Conservation (phyloP, 2,113 vertebrate genomes). For the Taurulus bubalis region DNA sequence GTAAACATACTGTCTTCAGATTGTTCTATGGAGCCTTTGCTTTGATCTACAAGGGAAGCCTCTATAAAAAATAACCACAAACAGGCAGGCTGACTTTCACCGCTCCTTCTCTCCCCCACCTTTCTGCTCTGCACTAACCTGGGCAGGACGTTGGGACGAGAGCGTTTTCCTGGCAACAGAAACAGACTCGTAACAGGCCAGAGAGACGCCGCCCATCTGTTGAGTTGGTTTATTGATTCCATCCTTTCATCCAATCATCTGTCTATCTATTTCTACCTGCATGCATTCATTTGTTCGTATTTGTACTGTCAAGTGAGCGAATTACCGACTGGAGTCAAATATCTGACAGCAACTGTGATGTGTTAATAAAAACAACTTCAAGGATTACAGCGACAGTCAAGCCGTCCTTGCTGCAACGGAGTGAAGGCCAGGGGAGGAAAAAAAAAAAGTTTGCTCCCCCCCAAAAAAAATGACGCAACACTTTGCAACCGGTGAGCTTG, state of each 20-base stretch:
- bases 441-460: conserved; percentile 1
- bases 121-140: conserved; percentile 22
- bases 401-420: background rate
- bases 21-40: conserved; percentile 33
- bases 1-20: conserved; percentile 34
- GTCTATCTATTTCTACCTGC: conserved; percentile 5
- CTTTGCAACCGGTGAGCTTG: conserved; percentile 57
- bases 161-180: conserved; percentile 14
- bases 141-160: conserved; percentile 4
- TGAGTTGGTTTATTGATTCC: conserved; percentile 19
- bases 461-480: conserved; percentile 59
- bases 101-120: background rate
- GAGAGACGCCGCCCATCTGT: conserved; percentile 22
- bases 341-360: background rate
- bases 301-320: background rate
- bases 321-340: no score
- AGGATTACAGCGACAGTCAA: conserved; percentile 10
- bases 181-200: background rate
- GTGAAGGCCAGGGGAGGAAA: background rate
- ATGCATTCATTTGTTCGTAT: conserved; percentile 19
- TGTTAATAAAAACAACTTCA: conserved; percentile 14
- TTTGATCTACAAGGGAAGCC: conserved; percentile 50
- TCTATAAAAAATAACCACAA: conserved; percentile 51
- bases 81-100: conserved; percentile 41
- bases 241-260: conserved; percentile 17